Evolutionary conservation across 2,888 invertebrate species (phyloP).

Genomic region (Aphidius colemani): DNA sequence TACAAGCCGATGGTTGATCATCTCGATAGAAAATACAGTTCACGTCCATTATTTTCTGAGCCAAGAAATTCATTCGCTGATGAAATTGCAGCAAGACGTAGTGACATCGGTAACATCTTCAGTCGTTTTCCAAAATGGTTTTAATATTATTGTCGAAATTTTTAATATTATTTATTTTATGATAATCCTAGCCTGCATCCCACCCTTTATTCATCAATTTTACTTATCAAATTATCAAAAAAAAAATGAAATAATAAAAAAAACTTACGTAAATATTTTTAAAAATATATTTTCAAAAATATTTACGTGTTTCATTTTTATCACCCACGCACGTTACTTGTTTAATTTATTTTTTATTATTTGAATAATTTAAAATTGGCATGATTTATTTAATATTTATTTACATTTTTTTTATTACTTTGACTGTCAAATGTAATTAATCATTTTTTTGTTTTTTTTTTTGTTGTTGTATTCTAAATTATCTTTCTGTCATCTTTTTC

Average conservation of each 20-base stretch:
- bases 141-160: conserved; percentile 46
- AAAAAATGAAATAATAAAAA: conserved; percentile 17
- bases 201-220: background rate
- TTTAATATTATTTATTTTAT: conserved; percentile 19
- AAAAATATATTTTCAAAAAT: too few species aligned
- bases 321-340: too few species aligned
- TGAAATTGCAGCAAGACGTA: conserved; percentile 63
- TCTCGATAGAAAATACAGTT: conserved; percentile 72
- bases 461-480: too few species aligned
- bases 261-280: background rate
- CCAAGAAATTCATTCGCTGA: conserved; percentile 62
- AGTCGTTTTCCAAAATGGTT: conserved; percentile 60
- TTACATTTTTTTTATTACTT: too few species aligned
- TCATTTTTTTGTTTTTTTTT: too few species aligned
- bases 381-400: too few species aligned
- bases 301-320: too few species aligned
- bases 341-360: too few species aligned
- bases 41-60: conserved; percentile 60
- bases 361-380: too few species aligned
- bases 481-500: too few species aligned
- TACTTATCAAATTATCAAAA: background rate
- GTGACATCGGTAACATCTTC: conserved; percentile 60
- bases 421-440: too few species aligned
- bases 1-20: conserved; percentile 79
- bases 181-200: conserved; percentile 19